These are phyloP conservation scores for Oryzaephilus surinamensis DNA, from an alignment of 1,140 invertebrate species.

Conservation along the genomic window DNA sequence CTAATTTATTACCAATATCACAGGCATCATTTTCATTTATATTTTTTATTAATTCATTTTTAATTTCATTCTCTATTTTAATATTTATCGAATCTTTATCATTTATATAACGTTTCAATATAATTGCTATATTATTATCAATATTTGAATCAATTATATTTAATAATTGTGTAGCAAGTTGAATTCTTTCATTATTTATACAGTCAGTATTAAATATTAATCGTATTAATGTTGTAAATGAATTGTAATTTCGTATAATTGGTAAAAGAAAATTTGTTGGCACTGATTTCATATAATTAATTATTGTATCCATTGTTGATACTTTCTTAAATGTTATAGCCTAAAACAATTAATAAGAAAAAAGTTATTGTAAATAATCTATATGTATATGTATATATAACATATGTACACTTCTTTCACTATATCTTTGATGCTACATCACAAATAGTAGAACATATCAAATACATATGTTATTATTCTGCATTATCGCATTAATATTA, in stretches of 20 bases:
- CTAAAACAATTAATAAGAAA: constrained; percentile 13
- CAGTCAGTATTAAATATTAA: constrained; percentile 14
- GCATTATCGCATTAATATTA: no score
- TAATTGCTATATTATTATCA: background rate
- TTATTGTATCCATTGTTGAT: constrained; percentile 12
- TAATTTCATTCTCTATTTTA: constrained; percentile 25
- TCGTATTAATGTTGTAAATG: constrained; percentile 18
- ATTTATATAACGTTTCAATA: background rate
- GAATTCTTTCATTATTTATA: constrained; percentile 6
- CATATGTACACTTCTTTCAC: no score
- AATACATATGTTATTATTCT: no score
- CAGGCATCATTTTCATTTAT: background rate
- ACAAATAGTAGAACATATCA: no score
- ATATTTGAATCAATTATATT: background rate
- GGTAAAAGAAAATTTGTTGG: constrained; percentile 14
- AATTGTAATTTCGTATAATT: constrained; percentile 14
- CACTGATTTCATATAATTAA: constrained; percentile 19
- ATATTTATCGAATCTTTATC: constrained; percentile 28
- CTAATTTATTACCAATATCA: constrained; percentile 22
- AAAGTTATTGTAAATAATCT: no score
- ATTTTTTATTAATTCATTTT: background rate
- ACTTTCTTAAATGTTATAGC: constrained; percentile 7
- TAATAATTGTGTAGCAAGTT: constrained; percentile 16
- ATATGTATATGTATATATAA: no score
- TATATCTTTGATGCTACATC: no score